Percentiles rank a stretch among this genome's conserved stretches.
These are phyloP conservation scores for Zaprionus obscuricornis DNA, from an alignment of 2,888 invertebrate genomes.

Conservation along the genomic window DNA sequence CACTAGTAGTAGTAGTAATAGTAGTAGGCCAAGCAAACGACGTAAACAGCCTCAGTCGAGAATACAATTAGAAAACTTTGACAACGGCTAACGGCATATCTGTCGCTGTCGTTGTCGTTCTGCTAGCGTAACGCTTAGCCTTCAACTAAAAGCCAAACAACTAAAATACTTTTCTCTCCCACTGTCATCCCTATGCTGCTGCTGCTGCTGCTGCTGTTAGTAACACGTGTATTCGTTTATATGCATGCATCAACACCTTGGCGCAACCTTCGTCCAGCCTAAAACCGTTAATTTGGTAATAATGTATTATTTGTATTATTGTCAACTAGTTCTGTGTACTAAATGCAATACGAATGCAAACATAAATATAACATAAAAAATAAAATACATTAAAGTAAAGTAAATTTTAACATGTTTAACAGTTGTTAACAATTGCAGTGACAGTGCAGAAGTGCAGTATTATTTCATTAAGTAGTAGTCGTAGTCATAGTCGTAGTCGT, in stretches of 20 bases:
- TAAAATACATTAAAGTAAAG: too few species aligned
- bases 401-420: too few species aligned
- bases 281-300: constrained; percentile 39
- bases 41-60: constrained; percentile 43
- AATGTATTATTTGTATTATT: too few species aligned
- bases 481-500: too few species aligned
- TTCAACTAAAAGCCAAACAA: constrained; percentile 29
- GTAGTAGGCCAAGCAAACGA: constrained; percentile 19
- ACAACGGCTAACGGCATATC: constrained; percentile 26
- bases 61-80: constrained; percentile 70
- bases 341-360: too few species aligned
- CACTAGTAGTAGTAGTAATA: too few species aligned
- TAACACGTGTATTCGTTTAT: constrained; percentile 59
- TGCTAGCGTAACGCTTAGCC: constrained; percentile 45
- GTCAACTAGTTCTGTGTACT: too few species aligned
- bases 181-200: not conserved
- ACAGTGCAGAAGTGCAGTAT: too few species aligned
- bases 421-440: too few species aligned
- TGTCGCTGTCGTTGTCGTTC: constrained; percentile 34
- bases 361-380: too few species aligned
- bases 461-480: too few species aligned
- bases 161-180: not conserved
- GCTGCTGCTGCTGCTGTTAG: not conserved
- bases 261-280: constrained; percentile 54
- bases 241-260: constrained; percentile 63